A percentile compares a stretch with the other conserved stretches of the same genome.
These are phyloP conservation scores for Channa argus DNA, from an alignment of 2,113 vertebrate genomes.

Conservation along the genomic window DNA sequence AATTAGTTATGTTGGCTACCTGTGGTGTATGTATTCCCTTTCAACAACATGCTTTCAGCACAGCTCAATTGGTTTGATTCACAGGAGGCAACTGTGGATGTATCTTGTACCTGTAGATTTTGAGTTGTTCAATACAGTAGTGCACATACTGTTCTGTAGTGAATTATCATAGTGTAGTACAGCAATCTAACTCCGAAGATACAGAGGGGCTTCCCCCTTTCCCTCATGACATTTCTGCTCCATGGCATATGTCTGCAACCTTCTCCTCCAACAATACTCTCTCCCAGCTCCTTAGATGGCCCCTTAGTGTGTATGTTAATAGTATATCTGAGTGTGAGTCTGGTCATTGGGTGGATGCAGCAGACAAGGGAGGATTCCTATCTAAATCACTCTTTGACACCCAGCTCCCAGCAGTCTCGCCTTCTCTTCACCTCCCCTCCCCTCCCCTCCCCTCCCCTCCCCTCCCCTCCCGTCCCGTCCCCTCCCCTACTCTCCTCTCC, in stretches of 20 bases:
- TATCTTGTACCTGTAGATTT: constrained; percentile 12
- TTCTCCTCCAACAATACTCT: constrained; percentile 66
- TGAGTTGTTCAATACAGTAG: constrained; percentile 26
- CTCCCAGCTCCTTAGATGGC: constrained; percentile 74
- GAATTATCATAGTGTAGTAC: constrained; percentile 24
- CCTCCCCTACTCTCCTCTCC: constrained; percentile 10
- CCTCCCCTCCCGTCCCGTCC: constrained; percentile 5
- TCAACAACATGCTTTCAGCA: constrained; percentile 4
- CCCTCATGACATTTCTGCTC: constrained; percentile 74
- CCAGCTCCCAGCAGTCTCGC: constrained; percentile 42
- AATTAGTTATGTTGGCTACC: no score
- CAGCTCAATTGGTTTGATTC: constrained; percentile 21
- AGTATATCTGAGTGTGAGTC: constrained; percentile 26
- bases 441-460: constrained; percentile 2
- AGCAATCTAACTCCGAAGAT: constrained; percentile 48
- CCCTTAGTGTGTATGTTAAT: constrained; percentile 44
- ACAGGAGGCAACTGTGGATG: not conserved
- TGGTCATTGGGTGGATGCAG: constrained; percentile 32
- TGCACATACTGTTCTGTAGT: constrained; percentile 48
- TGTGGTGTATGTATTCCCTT: not conserved
- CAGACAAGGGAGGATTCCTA: constrained; percentile 59
- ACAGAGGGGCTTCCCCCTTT: constrained; percentile 64
- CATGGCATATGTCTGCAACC: constrained; percentile 71
- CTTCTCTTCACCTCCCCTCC: constrained; percentile 18
- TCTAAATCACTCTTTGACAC: constrained; percentile 64